Base-by-base conservation (phyloP, 2,797 vertebrate species). In the Monodelphis domestica region DNA sequence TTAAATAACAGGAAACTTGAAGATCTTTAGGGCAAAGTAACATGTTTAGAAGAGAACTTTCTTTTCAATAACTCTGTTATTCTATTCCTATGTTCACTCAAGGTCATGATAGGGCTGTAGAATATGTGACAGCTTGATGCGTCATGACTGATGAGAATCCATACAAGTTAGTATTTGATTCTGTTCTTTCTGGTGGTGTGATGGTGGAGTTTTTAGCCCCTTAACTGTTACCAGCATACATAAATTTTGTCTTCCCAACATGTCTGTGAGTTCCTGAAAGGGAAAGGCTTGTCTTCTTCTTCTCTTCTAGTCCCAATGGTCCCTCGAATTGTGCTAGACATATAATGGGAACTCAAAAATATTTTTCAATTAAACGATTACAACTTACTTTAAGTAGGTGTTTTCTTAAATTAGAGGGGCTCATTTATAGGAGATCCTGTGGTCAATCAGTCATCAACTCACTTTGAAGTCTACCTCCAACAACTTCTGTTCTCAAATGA, bases 351-450 rank as follows among this genome's bases (percentile, higher is more conserved):
- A 53, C 53, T 84, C 70, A 59, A 3, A 2, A 50, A 24, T 91
- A 93, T 15, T 87, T 88, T 96, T 91, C 55, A 59, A 38, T 30
- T 51, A 52, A 90, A 21, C 30, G 88, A 90, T 89, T 95, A 88
- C 54, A 95, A 14, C 92, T 91, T 91, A 51, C 89, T 92, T 38
- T 11, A n/a, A 94, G 59, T 59, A 94, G 92, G 89, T 55, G 38
- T 93, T 84, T 92, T 92, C 87, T 95, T 88, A 90, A 95, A 70
- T 95, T 84, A 59, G 45, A 52, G 92, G 88, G 63, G 91, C 78
- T 88, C 57, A 24, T 87, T 91, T 56, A 93, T 93, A 89, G 89
- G 38, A 94, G 92, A n/a, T 89, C 53, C 15, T 30, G 53, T 54
- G 91, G 87, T 90, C 94, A 70, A 30, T 54, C 54, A 59, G 53